Percentiles rank a stretch among this genome's conserved stretches.
Conservation (phyloP, 2,797 vertebrate genomes). For the Gambelia wislizenii region DNA sequence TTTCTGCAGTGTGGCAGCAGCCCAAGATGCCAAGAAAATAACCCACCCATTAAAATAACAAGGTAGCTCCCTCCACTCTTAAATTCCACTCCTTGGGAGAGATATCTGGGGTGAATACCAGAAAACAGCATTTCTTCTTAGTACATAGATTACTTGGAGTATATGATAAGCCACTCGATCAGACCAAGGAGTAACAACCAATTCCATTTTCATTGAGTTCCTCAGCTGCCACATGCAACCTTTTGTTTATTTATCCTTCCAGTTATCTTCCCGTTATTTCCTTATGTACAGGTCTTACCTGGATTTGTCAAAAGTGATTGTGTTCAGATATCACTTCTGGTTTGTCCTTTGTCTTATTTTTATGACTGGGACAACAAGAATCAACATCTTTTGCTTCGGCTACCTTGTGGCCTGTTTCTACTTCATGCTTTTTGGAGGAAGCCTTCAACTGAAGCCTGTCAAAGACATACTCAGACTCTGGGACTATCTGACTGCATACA, state of each 20-base stretch:
- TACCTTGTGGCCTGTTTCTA: constrained; percentile 86
- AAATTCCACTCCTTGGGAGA: too few relatives aligned
- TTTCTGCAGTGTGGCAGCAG: too few relatives aligned
- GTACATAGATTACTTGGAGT: neutral
- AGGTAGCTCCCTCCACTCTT: too few relatives aligned
- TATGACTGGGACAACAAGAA: constrained; percentile 82
- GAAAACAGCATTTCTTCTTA: too few relatives aligned
- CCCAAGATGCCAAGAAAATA: too few relatives aligned
- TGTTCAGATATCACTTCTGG: constrained; percentile 87
- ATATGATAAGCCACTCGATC: neutral
- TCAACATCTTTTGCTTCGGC: constrained; percentile 82
- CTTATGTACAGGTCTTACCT: constrained; percentile 77
- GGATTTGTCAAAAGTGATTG: constrained; percentile 83
- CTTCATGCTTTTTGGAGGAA: constrained; percentile 83
- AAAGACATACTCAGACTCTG: constrained; percentile 77
- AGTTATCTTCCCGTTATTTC: neutral
- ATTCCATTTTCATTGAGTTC: neutral
- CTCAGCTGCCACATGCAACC: neutral
- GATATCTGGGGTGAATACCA: too few relatives aligned
- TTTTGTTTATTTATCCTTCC: neutral
- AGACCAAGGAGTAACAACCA: neutral
- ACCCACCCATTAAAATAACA: too few relatives aligned
- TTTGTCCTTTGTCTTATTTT: constrained; percentile 86
- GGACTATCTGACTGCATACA: constrained; percentile 83
- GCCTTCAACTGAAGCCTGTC: constrained; percentile 81